Evolutionary conservation across 2,797 vertebrate genomes (phyloP), one percentile per base, ranked within the genome.

Genomic region (Sebastes diaconus): DNA sequence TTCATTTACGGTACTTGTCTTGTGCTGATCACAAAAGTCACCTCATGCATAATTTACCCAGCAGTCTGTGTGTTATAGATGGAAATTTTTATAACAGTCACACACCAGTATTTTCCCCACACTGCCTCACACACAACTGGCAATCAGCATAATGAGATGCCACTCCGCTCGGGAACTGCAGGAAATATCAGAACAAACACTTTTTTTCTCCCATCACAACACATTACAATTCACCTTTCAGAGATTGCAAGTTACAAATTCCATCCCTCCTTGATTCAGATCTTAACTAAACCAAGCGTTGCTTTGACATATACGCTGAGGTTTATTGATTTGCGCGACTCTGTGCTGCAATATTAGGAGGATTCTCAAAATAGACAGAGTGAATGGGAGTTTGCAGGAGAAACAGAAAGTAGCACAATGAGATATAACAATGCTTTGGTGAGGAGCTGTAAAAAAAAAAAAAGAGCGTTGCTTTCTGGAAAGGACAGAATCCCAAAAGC

Each of bases 61-160:
- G 78, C 73, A 83, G 79, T 80, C 65, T 81, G 32, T 52, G 36
- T 42, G 36, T 65, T 65, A 24, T 36, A 67, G 75, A 75, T 36
- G 73, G 60, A 61, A 39, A 74, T 72, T 69, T 69, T 74, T 32
- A n/a, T 46, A 69, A 25, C 64, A 20, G 65, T 32, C 68, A 24
- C 54, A 24, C 68, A 58, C 59, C 30, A 29, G 4, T 61, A 13
- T 72, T 24, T 27, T 60, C 71, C 11, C 32, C 39, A 72, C 75
- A 67, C 58, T 5, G 30, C 25, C 66, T 70, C 7, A 77, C 68
- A 65, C 71, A 77, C 75, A 42, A 75, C 81, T 73, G 75, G 68
- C 83, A 87, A 84, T 83, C 80, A 84, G 34, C 79, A 80, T 89
- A 90, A 92, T 87, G 84, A 93, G 88, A 59, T 83, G 81, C 76